Evolutionary conservation across 2,888 invertebrate genomes (phyloP).

Genomic region (Endotricha flammealis): DNA sequence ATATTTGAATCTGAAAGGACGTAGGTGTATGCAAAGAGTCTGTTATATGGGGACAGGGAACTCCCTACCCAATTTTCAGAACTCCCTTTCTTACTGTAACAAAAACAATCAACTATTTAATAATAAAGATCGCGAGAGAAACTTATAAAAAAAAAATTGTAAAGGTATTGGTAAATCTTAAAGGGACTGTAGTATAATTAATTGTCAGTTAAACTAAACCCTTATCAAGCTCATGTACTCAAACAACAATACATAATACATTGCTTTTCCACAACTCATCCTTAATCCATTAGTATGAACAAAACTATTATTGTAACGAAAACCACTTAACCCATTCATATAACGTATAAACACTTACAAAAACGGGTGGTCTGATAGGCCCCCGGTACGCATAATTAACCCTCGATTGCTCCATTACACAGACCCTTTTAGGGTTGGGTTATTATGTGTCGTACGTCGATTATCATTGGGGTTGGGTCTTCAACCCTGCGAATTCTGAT

Average conservation of each 20-base stretch:
- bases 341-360: slow-evolving; percentile 18
- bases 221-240: neutral
- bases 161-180: no score
- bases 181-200: no score
- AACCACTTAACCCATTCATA: slow-evolving; percentile 16
- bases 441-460: slow-evolving; percentile 49
- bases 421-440: slow-evolving; percentile 43
- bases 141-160: no score
- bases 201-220: no score
- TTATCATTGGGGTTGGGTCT: slow-evolving; percentile 34
- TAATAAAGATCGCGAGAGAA: no score
- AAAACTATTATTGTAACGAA: slow-evolving; percentile 13
- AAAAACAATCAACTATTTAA: no score
- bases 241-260: neutral
- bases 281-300: slow-evolving; percentile 1
- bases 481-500: slow-evolving; percentile 13
- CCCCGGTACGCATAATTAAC: slow-evolving; percentile 45
- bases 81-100: no score
- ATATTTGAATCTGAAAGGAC: no score
- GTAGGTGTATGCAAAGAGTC: no score
- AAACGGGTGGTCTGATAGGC: slow-evolving; percentile 17
- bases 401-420: slow-evolving; percentile 51
- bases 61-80: no score
- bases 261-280: neutral
- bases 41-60: no score